phyloP scores from a whole-genome alignment of 2,113 vertebrate genomes.

The Gymnocephalus cernua region DNA sequence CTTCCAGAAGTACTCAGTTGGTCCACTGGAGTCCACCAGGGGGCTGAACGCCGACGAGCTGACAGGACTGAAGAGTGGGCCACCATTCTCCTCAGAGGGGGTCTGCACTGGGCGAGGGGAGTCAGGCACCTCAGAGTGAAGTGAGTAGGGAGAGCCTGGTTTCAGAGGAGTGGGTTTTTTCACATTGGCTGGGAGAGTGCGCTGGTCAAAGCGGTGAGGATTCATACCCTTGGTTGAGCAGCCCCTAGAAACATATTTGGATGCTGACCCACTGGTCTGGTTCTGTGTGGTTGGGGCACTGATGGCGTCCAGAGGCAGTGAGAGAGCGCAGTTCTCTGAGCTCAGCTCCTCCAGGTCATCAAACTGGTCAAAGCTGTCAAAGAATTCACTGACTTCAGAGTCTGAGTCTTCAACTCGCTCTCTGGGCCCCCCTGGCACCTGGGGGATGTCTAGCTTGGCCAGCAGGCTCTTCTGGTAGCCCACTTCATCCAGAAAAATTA shows the following conservation, averaged over 20 bases:
- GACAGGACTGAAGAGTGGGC: slow-evolving; percentile 92
- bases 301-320: slow-evolving; percentile 82
- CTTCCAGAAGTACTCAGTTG: slow-evolving; percentile 90
- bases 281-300: slow-evolving; percentile 77
- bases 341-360: slow-evolving; percentile 90
- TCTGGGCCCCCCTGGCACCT: slow-evolving; percentile 91
- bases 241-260: slow-evolving; percentile 76
- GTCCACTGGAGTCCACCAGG: slow-evolving; percentile 84
- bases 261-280: slow-evolving; percentile 71
- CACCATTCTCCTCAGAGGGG: slow-evolving; percentile 88
- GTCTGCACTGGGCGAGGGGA: slow-evolving; percentile 89
- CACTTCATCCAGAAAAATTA: slow-evolving; percentile 98
- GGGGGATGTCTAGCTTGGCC: slow-evolving; percentile 95
- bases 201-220: slow-evolving; percentile 93
- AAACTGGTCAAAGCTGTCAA: slow-evolving; percentile 98
- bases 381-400: slow-evolving; percentile 99
- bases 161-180: slow-evolving; percentile 96
- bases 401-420: slow-evolving; percentile 97
- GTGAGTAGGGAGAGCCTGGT: slow-evolving; percentile 89
- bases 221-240: slow-evolving; percentile 89
- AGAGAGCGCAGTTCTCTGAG: slow-evolving; percentile 73
- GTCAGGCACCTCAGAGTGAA: slow-evolving; percentile 87
- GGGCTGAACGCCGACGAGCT: slow-evolving; percentile 96
- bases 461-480: slow-evolving; percentile 97
- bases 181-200: slow-evolving; percentile 91